These are phyloP conservation scores for Bergia puertoricense DNA, from an alignment of 92 coral and sea anemone species.

Conservation along the genomic window DNA sequence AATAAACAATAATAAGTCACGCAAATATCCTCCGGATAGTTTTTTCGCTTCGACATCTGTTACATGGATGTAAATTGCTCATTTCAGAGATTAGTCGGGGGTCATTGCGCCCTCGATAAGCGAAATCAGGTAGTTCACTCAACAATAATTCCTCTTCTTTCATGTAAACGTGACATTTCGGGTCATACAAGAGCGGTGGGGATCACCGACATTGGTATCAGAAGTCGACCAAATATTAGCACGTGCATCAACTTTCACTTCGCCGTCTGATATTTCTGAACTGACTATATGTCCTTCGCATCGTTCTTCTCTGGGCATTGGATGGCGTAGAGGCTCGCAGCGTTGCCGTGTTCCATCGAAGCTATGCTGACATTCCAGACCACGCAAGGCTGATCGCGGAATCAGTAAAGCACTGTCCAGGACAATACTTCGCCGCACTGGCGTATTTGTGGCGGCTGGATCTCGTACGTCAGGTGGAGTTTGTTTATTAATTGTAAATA, in stretches of 20 bases:
- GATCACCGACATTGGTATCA: constrained; percentile 45
- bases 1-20: too few species aligned
- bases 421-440: constrained; percentile 59
- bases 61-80: constrained; percentile 43
- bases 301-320: constrained; percentile 61
- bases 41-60: not conserved
- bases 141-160: constrained; percentile 51
- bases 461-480: constrained; percentile 39
- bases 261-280: constrained; percentile 37
- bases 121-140: constrained; percentile 38
- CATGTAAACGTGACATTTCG: constrained; percentile 48
- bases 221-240: constrained; percentile 55
- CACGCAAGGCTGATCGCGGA: constrained; percentile 64
- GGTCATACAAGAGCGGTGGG: constrained; percentile 49
- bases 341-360: constrained; percentile 65
- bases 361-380: constrained; percentile 51
- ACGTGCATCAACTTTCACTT: constrained; percentile 49
- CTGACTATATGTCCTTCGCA: constrained; percentile 48
- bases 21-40: too few species aligned
- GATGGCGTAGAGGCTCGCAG: constrained; percentile 65
- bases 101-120: constrained; percentile 52
- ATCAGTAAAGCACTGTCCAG: constrained; percentile 55
- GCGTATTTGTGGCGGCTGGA: constrained; percentile 53
- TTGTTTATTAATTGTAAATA: not conserved
- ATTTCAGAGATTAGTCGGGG: constrained; percentile 58